Percentiles rank a stretch among this genome's conserved stretches.
These are phyloP conservation scores for Columba livia DNA, from an alignment of 2,113 vertebrate genomes.

Conservation along the genomic window DNA sequence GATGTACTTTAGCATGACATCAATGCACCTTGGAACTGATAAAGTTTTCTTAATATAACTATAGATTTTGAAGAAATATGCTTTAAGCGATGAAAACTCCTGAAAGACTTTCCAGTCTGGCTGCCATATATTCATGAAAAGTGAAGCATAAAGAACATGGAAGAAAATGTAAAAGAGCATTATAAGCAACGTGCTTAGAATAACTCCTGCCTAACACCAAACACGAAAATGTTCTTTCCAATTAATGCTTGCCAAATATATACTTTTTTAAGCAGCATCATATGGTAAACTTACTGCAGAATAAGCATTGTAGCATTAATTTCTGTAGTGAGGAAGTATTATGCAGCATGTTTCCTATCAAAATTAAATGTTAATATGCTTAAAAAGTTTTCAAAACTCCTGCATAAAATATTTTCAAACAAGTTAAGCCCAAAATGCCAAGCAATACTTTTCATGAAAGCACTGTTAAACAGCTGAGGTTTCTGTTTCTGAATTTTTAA, in stretches of 20 bases:
- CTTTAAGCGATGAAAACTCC: background rate
- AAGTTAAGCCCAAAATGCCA: slow-evolving; percentile 15
- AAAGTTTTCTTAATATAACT: background rate
- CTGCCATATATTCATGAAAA: background rate
- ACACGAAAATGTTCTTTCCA: background rate
- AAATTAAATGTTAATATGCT: background rate
- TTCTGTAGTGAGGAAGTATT: background rate
- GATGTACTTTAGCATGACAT: background rate
- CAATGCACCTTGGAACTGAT: background rate
- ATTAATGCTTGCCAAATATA: background rate
- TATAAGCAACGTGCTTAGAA: background rate
- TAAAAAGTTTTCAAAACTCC: background rate
- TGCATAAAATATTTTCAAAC: background rate
- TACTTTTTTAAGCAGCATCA: background rate
- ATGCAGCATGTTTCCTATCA: background rate
- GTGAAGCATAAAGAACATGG: background rate
- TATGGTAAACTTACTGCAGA: background rate
- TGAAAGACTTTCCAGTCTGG: background rate
- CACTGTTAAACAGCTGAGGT: slow-evolving; percentile 1
- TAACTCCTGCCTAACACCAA: background rate
- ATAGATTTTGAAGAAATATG: background rate
- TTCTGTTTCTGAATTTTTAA: slow-evolving; percentile 32
- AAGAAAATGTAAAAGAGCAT: background rate
- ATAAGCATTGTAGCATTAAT: background rate
- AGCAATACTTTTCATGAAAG: background rate